A percentile compares a stretch with the other conserved stretches of the same genome.
phyloP scores from a whole-genome alignment of 2,797 vertebrate species.

The Coracias cyanogaster region DNA sequence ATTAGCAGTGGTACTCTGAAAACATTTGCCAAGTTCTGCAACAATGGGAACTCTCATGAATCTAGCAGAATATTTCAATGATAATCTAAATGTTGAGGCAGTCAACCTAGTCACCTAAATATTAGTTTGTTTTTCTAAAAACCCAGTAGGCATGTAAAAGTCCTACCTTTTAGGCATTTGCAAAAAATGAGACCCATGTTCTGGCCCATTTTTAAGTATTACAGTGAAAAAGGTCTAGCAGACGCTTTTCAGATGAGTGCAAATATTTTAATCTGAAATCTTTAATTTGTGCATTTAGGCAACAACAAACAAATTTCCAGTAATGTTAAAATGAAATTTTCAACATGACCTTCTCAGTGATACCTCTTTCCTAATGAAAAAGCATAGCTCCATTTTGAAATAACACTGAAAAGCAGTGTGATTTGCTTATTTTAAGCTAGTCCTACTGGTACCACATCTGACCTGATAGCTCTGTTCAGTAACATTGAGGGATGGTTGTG shows the following conservation, averaged over 20 bases:
- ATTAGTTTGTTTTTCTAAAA: background rate
- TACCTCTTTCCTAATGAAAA: background rate
- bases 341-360: background rate
- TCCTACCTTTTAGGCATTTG: background rate
- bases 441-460: background rate
- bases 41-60: background rate
- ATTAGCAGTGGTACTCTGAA: background rate
- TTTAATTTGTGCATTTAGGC: background rate
- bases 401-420: background rate
- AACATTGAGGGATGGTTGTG: background rate
- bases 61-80: background rate
- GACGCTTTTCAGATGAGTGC: background rate
- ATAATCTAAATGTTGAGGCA: background rate
- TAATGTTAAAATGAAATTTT: background rate
- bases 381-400: background rate
- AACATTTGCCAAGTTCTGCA: background rate
- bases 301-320: background rate
- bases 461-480: background rate
- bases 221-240: background rate
- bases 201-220: background rate
- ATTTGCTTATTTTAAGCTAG: background rate
- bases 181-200: background rate
- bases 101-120: background rate
- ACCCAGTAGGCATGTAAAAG: background rate
- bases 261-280: background rate